Evolutionary conservation across 2,113 vertebrate genomes (phyloP).

Genomic region (Picathartes gymnocephalus): DNA sequence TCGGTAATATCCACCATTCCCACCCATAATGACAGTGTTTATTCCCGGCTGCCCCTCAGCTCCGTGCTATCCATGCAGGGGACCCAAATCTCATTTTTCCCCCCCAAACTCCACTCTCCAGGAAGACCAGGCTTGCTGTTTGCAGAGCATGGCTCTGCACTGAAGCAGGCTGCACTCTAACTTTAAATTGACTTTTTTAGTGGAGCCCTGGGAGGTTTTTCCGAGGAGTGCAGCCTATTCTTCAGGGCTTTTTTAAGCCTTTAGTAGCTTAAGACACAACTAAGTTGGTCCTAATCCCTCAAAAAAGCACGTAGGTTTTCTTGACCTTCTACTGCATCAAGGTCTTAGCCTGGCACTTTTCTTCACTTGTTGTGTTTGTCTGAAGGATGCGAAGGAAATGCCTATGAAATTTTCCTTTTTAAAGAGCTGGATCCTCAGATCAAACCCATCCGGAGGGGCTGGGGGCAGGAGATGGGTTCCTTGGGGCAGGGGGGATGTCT

Average conservation of each 20-base stretch:
- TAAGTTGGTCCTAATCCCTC: constrained; percentile 33
- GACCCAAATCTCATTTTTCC: not conserved
- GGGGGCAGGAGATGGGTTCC: not conserved
- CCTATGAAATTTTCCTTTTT: not conserved
- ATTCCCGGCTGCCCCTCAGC: not conserved
- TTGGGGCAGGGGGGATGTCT: fast-evolving
- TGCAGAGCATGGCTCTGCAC: not conserved
- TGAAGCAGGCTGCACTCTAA: not conserved
- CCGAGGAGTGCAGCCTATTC: not conserved
- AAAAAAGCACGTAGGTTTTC: not conserved
- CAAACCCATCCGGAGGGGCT: not conserved
- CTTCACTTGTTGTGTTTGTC: not conserved
- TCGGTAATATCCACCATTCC: fast-evolving
- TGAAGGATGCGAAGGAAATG: not conserved
- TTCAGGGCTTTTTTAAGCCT: constrained; percentile 14
- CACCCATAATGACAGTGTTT: fast-evolving
- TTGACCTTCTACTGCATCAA: not conserved
- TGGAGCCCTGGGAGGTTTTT: not conserved
- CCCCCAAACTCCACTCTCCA: not conserved
- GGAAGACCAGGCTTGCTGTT: not conserved
- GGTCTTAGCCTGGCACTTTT: not conserved
- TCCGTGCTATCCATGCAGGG: not conserved
- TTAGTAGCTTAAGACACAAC: constrained; percentile 44
- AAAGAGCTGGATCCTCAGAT: not conserved
- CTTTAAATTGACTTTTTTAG: constrained; percentile 33